These are phyloP conservation scores for Phasianus colchicus DNA, from an alignment of 2,113 vertebrate species.

Conservation along the genomic window DNA sequence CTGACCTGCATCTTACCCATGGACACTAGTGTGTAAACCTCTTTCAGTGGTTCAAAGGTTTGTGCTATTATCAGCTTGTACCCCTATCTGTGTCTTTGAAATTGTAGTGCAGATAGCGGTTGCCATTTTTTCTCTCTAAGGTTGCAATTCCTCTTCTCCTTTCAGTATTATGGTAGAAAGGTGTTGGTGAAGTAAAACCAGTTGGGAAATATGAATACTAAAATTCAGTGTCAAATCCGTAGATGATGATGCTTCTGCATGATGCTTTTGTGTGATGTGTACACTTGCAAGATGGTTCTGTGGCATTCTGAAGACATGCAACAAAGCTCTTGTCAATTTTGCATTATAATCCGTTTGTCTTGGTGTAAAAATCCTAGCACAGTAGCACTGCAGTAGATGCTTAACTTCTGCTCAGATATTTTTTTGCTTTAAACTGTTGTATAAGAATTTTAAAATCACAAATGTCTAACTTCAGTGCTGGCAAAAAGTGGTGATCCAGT, in stretches of 20 bases:
- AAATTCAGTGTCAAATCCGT: not conserved
- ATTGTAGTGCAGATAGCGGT: not conserved
- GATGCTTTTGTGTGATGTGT: not conserved
- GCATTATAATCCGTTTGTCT: too few relatives aligned
- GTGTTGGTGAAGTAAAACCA: not conserved
- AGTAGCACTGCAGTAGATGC: too few relatives aligned
- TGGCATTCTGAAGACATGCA: too few relatives aligned
- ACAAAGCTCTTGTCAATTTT: too few relatives aligned
- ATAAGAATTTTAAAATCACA: too few relatives aligned
- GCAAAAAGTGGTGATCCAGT: too few relatives aligned
- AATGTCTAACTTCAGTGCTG: too few relatives aligned
- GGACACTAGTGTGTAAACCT: not conserved
- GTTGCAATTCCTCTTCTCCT: not conserved
- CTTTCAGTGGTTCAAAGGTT: accelerated
- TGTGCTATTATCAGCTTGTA: not conserved
- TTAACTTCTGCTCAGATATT: too few relatives aligned
- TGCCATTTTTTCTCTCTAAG: not conserved
- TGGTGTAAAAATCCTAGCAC: too few relatives aligned
- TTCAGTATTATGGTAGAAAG: not conserved
- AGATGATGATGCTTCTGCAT: not conserved
- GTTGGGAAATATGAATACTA: not conserved
- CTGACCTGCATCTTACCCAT: not conserved
- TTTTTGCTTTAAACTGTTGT: too few relatives aligned
- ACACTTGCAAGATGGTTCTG: not conserved
- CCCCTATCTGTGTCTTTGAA: not conserved